Base-by-base conservation (phyloP, 2,797 vertebrate genomes). In the Emydoidea blandingii region DNA sequence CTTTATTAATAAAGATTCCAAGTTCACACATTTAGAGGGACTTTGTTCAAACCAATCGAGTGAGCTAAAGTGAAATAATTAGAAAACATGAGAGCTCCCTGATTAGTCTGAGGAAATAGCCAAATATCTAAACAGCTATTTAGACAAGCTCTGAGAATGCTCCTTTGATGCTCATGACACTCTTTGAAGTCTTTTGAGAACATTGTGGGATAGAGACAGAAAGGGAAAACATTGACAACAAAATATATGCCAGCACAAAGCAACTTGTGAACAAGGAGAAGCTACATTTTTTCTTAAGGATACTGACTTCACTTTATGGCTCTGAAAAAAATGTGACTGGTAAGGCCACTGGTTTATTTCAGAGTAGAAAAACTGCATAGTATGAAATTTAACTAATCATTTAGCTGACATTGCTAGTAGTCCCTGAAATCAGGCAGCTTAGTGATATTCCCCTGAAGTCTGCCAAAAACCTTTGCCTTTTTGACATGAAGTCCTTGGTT, bases 61-160 rank as follows among this genome's bases (percentile, higher is more conserved):
- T 34, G 83, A 14, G 12, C 29, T 59, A 37, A 59, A 83, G n/a
- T 93, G 47, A 93, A 90, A 81, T 47, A 0, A 81, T 59, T 82
- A 95, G 72, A 91, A 91, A 96, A 90, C 16, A 11, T 90, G 93
- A 95, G 94, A 95, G 4, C 47, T 65, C 57, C 62, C 41, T 41
- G 7, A 54, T 94, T 94, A 94, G 84, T 97, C 94, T 95, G 86
- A 97, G 89, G 72, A 27, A 50, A 47, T 74, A 81, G 79, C 92
- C 91, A 91, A 92, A 57, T 29, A 57, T 11, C 25, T 29, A 29
- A 90, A 91, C 37, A 80, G 0, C 0, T 31, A 57, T 88, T 91
- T 82, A 72, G 90, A 81, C 95, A 91, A 92, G 83, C 44, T 95
- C 59, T 94, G 62, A 47, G 65, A 2, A 7, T 11, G 57, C 90